Evolutionary conservation across 2,797 vertebrate genomes (phyloP).

Genomic region (Catamblyrhynchus diadema): DNA sequence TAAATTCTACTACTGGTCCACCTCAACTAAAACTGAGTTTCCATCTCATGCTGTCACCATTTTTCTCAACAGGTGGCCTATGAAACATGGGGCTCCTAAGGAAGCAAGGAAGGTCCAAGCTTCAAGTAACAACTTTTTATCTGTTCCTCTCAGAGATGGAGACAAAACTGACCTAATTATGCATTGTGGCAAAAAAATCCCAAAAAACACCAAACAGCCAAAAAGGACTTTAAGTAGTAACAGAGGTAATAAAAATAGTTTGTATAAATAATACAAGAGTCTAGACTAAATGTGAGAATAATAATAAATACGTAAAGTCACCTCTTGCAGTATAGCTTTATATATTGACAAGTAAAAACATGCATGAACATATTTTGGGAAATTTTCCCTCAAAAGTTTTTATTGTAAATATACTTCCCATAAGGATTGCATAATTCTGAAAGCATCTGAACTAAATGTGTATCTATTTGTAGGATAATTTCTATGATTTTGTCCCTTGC

Average conservation of each 20-base stretch:
- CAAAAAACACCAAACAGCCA: fast-evolving
- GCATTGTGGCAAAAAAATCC: not conserved
- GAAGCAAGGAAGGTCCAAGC: not conserved
- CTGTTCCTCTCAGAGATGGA: not conserved
- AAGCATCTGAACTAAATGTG: not conserved
- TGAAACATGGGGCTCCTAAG: not conserved
- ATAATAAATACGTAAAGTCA: not conserved
- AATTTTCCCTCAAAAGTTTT: not conserved
- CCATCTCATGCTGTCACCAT: not conserved
- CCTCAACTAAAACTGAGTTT: not conserved
- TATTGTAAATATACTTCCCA: not conserved
- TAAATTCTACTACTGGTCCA: not conserved
- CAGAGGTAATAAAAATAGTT: not conserved
- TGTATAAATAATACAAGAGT: not conserved
- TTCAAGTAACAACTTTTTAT: not conserved
- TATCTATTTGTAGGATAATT: not conserved
- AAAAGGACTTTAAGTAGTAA: not conserved
- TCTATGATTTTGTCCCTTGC: not conserved
- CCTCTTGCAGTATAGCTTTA: not conserved
- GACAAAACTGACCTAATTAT: not conserved
- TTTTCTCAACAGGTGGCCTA: not conserved
- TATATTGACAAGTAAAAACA: not conserved
- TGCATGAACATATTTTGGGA: not conserved
- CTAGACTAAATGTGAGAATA: not conserved
- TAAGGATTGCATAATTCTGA: not conserved